A percentile compares a stretch with the other conserved stretches of the same genome.
phyloP scores from a whole-genome alignment of 2,888 invertebrate genomes.

The Oegoconia quadripuncta region DNA sequence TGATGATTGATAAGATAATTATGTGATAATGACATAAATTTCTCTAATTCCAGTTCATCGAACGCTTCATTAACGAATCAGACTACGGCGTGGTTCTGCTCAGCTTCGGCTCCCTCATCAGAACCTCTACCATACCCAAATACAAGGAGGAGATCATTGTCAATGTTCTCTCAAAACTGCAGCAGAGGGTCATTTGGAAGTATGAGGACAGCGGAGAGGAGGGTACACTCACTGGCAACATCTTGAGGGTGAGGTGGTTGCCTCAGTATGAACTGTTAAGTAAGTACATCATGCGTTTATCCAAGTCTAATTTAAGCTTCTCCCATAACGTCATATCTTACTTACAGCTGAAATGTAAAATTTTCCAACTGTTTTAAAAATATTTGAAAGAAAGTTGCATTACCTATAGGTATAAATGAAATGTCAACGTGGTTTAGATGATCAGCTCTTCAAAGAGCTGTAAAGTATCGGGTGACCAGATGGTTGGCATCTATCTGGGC shows the following conservation, averaged over 20 bases:
- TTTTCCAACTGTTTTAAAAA: no score
- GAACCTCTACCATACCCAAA: slow-evolving; percentile 81
- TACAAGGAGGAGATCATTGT: slow-evolving; percentile 81
- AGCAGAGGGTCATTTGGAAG: slow-evolving; percentile 88
- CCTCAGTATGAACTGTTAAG: slow-evolving; percentile 86
- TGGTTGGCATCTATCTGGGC: no score
- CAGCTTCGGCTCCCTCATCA: slow-evolving; percentile 89
- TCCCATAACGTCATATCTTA: no score
- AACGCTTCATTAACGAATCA: slow-evolving; percentile 82
- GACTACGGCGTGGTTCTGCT: slow-evolving; percentile 85
- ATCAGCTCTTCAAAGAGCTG: no score
- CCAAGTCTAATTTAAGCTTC: no score
- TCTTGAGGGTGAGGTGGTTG: slow-evolving; percentile 83
- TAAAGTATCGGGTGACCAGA: no score
- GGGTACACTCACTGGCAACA: slow-evolving; percentile 61
- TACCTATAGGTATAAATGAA: no score
- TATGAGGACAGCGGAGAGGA: slow-evolving; percentile 80
- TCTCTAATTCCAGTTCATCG: slow-evolving; percentile 73
- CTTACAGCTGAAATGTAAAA: no score
- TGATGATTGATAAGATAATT: no score
- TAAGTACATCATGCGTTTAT: slow-evolving; percentile 57
- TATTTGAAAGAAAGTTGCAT: neutral
- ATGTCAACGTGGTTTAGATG: no score
- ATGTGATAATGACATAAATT: neutral
- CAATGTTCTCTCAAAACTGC: slow-evolving; percentile 80